A percentile compares a stretch with the other conserved stretches of the same genome.
Conservation (phyloP, 1,140 invertebrate species). For the Macrotrachela quadricornifera region DNA sequence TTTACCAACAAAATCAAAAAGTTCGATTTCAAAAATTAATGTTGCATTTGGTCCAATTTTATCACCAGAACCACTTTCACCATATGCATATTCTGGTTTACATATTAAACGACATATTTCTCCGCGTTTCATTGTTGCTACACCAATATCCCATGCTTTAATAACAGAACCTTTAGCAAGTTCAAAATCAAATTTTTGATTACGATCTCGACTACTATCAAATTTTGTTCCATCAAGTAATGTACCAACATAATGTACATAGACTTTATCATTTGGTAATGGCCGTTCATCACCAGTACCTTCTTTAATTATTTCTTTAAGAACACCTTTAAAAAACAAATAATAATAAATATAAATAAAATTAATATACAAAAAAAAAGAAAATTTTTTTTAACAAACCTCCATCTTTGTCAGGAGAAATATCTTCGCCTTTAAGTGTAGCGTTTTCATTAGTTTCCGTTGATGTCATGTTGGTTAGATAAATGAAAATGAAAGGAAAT, state of each 20-base stretch:
- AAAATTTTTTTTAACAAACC: no score
- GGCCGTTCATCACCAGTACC: slow-evolving; percentile 45
- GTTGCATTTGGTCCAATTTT: slow-evolving; percentile 73
- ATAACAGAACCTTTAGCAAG: slow-evolving; percentile 64
- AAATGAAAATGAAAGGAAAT: no score
- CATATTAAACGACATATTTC: slow-evolving; percentile 62
- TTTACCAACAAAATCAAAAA: slow-evolving; percentile 37
- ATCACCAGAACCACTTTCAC: slow-evolving; percentile 53
- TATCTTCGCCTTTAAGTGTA: slow-evolving; percentile 27
- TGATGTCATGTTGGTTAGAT: no score
- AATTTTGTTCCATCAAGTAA: slow-evolving; percentile 69
- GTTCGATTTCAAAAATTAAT: slow-evolving; percentile 58
- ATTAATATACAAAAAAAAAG: no score
- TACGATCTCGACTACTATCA: slow-evolving; percentile 65
- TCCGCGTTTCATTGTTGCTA: slow-evolving; percentile 76
- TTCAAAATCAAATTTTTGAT: slow-evolving; percentile 58
- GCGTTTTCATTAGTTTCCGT: no score
- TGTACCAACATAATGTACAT: slow-evolving; percentile 77
- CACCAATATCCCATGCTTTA: slow-evolving; percentile 80
- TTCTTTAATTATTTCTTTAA: slow-evolving; percentile 60
- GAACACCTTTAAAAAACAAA: slow-evolving; percentile 37
- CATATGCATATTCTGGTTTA: slow-evolving; percentile 73
- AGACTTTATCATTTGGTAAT: slow-evolving; percentile 44
- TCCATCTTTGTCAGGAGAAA: slow-evolving; percentile 46
- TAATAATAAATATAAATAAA: no score